Conservation (phyloP, 1,140 invertebrate species). For the Muscidifurax raptorellus region DNA sequence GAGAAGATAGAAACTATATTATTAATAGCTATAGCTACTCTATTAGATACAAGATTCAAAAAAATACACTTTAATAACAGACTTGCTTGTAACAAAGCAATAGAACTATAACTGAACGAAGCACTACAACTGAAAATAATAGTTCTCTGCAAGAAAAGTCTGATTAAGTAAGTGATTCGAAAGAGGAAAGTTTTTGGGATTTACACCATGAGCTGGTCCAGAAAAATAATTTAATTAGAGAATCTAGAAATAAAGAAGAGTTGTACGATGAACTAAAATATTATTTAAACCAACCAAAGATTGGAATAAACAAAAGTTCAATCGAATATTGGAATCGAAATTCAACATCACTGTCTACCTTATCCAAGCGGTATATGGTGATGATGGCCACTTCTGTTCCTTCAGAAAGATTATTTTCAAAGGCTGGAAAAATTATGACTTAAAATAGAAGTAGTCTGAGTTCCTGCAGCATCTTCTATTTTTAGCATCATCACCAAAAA, state of each 20-base stretch:
- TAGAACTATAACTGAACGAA: no score
- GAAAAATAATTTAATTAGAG: neutral
- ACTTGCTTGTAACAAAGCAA: neutral
- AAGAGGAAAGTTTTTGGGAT: conserved; percentile 4
- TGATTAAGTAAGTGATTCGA: neutral
- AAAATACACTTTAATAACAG: neutral
- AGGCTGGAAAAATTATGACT: neutral
- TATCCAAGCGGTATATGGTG: no score
- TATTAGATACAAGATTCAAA: neutral
- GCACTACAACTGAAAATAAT: neutral
- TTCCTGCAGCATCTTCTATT: neutral
- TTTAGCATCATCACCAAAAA: neutral
- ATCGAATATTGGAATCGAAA: neutral
- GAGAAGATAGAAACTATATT: neutral
- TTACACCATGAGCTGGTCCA: neutral
- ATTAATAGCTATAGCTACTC: neutral
- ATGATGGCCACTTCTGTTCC: neutral
- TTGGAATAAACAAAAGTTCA: neutral
- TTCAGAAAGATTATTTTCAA: neutral
- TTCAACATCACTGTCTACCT: neutral
- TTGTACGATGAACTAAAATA: neutral
- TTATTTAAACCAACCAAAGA: neutral
- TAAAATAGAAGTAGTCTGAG: neutral
- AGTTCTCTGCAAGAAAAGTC: neutral
- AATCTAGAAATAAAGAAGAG: neutral